Evolutionary conservation across 1,140 invertebrate species (phyloP).

Genomic region (Aphelenchoides besseyi): DNA sequence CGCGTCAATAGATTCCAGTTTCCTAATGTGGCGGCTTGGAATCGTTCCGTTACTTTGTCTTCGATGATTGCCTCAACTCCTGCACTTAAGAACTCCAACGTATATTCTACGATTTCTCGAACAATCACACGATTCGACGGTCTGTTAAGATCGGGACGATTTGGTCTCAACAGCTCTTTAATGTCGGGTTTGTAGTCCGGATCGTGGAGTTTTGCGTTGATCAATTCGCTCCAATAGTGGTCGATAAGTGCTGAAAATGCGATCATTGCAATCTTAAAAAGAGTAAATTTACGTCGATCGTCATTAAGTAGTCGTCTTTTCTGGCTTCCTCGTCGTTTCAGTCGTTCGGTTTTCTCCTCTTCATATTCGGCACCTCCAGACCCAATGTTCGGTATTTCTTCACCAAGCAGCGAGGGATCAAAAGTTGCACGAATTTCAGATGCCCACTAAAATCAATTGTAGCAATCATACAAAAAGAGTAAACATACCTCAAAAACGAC

Average conservation of each 20-base stretch:
- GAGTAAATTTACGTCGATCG: not conserved
- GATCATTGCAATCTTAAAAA: not conserved
- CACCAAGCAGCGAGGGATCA: constrained; percentile 5
- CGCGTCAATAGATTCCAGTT: constrained; percentile 55
- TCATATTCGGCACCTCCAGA: not conserved
- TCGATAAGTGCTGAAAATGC: constrained; percentile 16
- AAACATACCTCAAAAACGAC: no score
- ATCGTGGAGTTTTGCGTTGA: constrained; percentile 19
- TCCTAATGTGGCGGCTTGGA: constrained; percentile 45
- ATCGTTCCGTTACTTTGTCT: constrained; percentile 54
- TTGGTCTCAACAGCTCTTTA: constrained; percentile 2
- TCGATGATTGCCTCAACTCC: constrained; percentile 61
- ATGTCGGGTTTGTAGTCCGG: constrained; percentile 6
- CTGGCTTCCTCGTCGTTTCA: not conserved
- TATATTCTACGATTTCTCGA: constrained; percentile 20
- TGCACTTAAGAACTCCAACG: constrained; percentile 33
- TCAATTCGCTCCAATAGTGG: constrained; percentile 18
- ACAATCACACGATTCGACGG: constrained; percentile 4
- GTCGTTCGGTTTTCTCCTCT: not conserved
- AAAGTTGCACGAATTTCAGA: not conserved
- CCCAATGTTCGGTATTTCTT: not conserved
- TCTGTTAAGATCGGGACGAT: not conserved
- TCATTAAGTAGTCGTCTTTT: not conserved
- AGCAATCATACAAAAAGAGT: no score
- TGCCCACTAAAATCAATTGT: constrained; percentile 27